These are phyloP conservation scores for Trematomus loennbergii DNA, from an alignment of 2,113 vertebrate species.

Conservation along the genomic window DNA sequence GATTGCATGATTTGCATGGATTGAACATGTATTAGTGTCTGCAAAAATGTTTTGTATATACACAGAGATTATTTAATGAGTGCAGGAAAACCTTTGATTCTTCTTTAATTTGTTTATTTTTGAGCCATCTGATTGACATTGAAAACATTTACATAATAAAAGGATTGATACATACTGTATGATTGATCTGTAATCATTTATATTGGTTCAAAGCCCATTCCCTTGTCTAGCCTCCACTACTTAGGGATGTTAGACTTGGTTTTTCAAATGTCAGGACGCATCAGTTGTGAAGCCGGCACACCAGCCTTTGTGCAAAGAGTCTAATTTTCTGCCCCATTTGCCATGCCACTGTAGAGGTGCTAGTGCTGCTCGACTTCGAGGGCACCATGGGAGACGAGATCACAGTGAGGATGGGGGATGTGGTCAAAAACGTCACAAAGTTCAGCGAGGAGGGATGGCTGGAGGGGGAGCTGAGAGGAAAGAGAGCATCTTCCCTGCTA, in stretches of 20 bases:
- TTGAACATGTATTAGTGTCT: background rate
- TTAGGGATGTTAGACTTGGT: conserved; percentile 22
- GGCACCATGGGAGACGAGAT: conserved; percentile 83
- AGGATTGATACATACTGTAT: background rate
- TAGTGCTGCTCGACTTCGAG: conserved; percentile 86
- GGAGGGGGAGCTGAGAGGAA: conserved; percentile 83
- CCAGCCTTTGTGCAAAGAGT: conserved; percentile 46
- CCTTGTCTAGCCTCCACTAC: conserved; percentile 5
- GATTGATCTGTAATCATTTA: background rate
- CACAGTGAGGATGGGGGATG: conserved; percentile 80
- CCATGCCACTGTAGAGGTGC: conserved; percentile 79
- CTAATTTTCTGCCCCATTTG: conserved; percentile 71
- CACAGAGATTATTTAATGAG: background rate
- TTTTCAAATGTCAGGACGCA: conserved; percentile 55
- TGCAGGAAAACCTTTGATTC: background rate
- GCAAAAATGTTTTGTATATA: background rate
- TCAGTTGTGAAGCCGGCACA: conserved; percentile 28
- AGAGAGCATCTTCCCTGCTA: conserved; percentile 85
- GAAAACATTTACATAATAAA: background rate
- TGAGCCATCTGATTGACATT: background rate
- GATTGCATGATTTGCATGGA: background rate
- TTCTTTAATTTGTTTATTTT: background rate
- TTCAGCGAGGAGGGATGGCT: conserved; percentile 85
- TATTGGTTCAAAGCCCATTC: background rate
- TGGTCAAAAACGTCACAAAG: conserved; percentile 84